Conservation (phyloP, 1,140 invertebrate species). For the Megalopta genalis region DNA sequence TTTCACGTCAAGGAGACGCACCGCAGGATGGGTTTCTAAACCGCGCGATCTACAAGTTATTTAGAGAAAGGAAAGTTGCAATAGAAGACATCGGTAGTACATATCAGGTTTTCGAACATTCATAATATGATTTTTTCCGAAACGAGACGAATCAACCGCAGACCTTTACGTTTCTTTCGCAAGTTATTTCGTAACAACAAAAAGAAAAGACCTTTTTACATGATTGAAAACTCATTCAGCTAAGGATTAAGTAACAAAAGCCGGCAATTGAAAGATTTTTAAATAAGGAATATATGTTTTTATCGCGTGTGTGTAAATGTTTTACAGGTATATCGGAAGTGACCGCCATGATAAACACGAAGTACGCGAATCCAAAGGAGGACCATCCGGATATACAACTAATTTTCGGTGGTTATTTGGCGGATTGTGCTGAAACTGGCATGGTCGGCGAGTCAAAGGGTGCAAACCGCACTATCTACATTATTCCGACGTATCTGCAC, state of each 20-base stretch:
- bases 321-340: slow-evolving; percentile 87
- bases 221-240: too few relatives aligned
- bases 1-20: not conserved
- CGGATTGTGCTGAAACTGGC: slow-evolving; percentile 90
- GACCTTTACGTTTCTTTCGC: too few relatives aligned
- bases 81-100: not conserved
- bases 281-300: too few relatives aligned
- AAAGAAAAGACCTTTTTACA: too few relatives aligned
- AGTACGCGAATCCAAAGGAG: slow-evolving; percentile 86
- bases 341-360: slow-evolving; percentile 90
- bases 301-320: not conserved
- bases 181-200: too few relatives aligned
- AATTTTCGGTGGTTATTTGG: slow-evolving; percentile 91
- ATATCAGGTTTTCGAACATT: too few relatives aligned
- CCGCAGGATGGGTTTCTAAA: not conserved
- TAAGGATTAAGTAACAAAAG: too few relatives aligned
- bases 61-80: not conserved
- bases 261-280: too few relatives aligned
- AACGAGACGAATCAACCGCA: not conserved
- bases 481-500: slow-evolving; percentile 86
- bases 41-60: not conserved
- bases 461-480: slow-evolving; percentile 80
- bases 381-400: slow-evolving; percentile 92
- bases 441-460: slow-evolving; percentile 87
- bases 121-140: not conserved